Percentiles rank a stretch among this genome's conserved stretches.
These are phyloP conservation scores for Mirza zaza DNA, from an alignment of 2,113 vertebrate species.

Conservation along the genomic window DNA sequence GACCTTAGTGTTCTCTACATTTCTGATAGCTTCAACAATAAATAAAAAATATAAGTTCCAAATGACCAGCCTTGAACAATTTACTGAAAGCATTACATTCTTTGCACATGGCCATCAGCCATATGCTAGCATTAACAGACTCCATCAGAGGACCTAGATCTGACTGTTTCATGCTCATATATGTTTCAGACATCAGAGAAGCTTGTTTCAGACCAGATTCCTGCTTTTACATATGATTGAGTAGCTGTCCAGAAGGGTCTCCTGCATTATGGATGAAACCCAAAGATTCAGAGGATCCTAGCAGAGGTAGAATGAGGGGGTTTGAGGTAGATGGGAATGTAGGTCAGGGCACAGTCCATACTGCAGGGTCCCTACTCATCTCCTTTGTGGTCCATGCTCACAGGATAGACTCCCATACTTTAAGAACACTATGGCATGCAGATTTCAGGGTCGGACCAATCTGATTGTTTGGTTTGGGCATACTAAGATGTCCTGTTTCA, in stretches of 20 bases:
- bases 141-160: no score
- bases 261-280: background rate
- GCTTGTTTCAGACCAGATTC: background rate
- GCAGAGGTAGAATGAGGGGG: background rate
- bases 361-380: background rate
- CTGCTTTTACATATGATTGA: background rate
- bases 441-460: background rate
- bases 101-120: background rate
- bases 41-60: background rate
- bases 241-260: background rate
- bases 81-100: background rate
- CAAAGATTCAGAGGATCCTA: background rate
- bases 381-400: background rate
- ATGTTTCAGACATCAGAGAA: background rate
- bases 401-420: background rate
- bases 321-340: background rate
- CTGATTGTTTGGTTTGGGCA: background rate
- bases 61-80: background rate
- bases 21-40: background rate
- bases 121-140: background rate
- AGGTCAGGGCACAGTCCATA: background rate
- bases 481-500: background rate
- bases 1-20: background rate
- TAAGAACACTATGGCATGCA: background rate
- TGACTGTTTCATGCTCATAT: background rate